Base-by-base conservation (phyloP, 2,888 invertebrate genomes). In the Papilio protenor region DNA sequence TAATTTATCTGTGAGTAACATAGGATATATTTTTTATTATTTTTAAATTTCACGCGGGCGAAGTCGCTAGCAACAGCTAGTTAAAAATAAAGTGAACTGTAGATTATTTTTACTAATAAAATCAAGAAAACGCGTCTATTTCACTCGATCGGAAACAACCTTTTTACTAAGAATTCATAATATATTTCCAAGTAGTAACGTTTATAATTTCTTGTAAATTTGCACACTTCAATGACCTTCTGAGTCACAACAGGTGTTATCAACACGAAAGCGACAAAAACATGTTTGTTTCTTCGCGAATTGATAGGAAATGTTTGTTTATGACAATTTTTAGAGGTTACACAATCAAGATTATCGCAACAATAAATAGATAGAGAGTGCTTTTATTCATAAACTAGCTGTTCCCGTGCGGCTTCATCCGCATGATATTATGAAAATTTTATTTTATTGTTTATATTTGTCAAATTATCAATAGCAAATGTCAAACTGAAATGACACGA, bases 171-270 rank as follows among this genome's bases (percentile, higher is more conserved):
- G 61, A 61, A 61, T 61, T 61, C n/a, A 8, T 33, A 0, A 11
- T n/a, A 40, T 11, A 66, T 66, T 66, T 66, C 66, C 40, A 66
- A 40, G 66, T 40, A 40, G 0, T 40, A 66, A 18, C 10, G 14
- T 27, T 33, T 18, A 21, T 40, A 66, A 66, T 40, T 66, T 33
- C 33, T 40, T 66, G 40, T 66, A 11, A 66, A 66, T 66, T 66
- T 66, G n/a, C 40, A 40, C 18, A 64, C 18, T 27, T 18, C 23
- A 33, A 18, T 66, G 66, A 66, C 66, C 66, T 66, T 33, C 23
- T 76, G 72, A 76, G 49, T 72, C 71, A 64, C 40, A 64, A 71
- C 72, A 61, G 49, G 21, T 72, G 59, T 61, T 64, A 72, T 76
- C 57, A 47, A 61, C n/a, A 16, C 40, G 40, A 33, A 6, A 6